Base-by-base conservation (phyloP, 2,113 vertebrate genomes). In the Tor tambroides region DNA sequence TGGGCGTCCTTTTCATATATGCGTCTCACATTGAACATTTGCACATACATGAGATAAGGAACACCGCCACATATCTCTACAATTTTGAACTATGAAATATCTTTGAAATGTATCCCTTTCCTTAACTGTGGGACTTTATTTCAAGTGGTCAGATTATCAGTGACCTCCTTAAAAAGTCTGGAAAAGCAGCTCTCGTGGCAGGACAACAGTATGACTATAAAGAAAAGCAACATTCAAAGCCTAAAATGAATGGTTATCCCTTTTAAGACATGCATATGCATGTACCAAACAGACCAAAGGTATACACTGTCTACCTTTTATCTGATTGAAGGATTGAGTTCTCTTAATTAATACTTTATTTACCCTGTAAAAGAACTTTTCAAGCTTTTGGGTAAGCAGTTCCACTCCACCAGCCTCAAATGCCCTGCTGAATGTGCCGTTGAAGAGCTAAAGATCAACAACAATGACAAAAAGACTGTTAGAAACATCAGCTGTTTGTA, bases 301-400 rank as follows among this genome's bases (percentile, higher is more conserved):
- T 71, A 71, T 54, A 12, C 28, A 54, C 28, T 2, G 12, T 71
- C 81, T 83, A n/a, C 65, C 30, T 72, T 83, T 72, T 72, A 83
- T 72, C 65, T 71, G 81, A 83, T 54, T 54, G 21, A 83, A 85
- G 69, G 80, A 85, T 86, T 14, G 59, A 80, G 30, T 56, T 89
- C 46, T 46, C 79, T 76, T 67, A 87, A 74, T 78, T 59, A 79
- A 86, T 83, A 80, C 28, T 85, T 83, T 56, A 28, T 90, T 96
- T 94, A 99, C 98, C 95, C 98, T 95, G 94, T 98, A 98, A 92
- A 99, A 99, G 93, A 99, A 99, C 92, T 99, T 99, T 90, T 99
- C 97, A 87, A 99, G 91, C 92, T 97, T 97, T 89, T 99, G 98
- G 72, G 93, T 98, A 6, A 99, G 95, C 87, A 96, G 93, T 90